Evolutionary conservation across 2,888 invertebrate genomes (phyloP), one percentile per base, ranked within the genome.

Genomic region (Nymphalis polychloros): DNA sequence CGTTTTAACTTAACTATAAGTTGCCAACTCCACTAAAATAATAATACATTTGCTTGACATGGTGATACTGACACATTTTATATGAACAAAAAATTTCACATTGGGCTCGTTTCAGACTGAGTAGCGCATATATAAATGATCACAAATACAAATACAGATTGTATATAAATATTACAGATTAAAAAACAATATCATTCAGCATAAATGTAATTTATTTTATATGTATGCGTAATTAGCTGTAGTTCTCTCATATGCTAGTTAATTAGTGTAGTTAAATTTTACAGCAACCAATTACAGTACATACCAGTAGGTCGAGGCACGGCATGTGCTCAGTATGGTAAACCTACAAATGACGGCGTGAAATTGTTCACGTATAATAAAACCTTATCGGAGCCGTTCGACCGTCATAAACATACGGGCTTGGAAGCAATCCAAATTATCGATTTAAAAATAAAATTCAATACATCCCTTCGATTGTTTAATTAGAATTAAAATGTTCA

Each of bases 391-490:
- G 70, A 59, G 59, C 69, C 73, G 68, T 71, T 69, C 64, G 72
- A 71, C 71, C 69, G 62, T 70, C 72, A 70, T 75, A 75, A 77
- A 72, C 55, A 55, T 69, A 73, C 65, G 59, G 72, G 46, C 63
- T 77, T 77, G 77, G 77, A 77, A 66, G 65, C 72, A 69, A 70
- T 77, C 75, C 78, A 77, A 78, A 74, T 73, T 75, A 76, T 77
- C 71, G 74, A 72, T 74, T 75, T 72, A 68, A 64, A 71, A 76
- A 76, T 77, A 75, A 76, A 72, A 73, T 73, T 74, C 69, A 75
- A 75, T 74, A 68, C 69, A 70, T 72, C 70, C 70, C 57, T 72
- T 67, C 69, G 72, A 68, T 61, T 69, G 46, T 67, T 72, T 69
- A 67, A 69, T 67, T 67, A 69, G 57, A 59, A 50, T 50, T 49